Evolutionary conservation across 2,888 invertebrate genomes (phyloP).

Genomic region (Hipparchia sbordonii): DNA sequence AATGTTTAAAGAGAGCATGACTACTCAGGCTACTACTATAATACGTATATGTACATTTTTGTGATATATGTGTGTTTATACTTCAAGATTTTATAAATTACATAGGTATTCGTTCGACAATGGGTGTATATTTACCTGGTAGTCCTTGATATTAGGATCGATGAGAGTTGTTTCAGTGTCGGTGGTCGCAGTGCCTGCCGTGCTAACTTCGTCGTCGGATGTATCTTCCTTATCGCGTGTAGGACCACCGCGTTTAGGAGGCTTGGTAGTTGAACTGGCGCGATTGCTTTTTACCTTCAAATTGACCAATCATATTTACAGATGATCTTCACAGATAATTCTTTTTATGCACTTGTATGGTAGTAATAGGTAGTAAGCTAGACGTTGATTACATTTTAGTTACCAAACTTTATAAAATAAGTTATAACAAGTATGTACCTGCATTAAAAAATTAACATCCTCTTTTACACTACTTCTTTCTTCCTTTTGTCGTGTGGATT

Average conservation of each 20-base stretch:
- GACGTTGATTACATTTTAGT: not conserved
- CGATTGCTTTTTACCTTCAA: constrained; percentile 73
- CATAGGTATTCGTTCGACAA: not conserved
- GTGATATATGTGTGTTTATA: not conserved
- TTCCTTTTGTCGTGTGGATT: constrained; percentile 57
- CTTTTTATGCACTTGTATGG: not conserved
- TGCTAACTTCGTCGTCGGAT: constrained; percentile 81
- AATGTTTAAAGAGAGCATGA: too few species aligned
- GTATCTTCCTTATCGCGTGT: constrained; percentile 67
- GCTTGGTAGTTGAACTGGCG: constrained; percentile 58
- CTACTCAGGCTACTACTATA: too few species aligned
- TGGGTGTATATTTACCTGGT: constrained; percentile 64
- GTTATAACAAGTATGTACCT: constrained; percentile 54
- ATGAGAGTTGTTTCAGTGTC: constrained; percentile 86
- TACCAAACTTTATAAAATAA: not conserved
- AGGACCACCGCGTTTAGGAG: constrained; percentile 73
- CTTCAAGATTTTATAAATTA: not conserved
- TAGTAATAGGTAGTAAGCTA: not conserved
- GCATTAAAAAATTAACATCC: constrained; percentile 77
- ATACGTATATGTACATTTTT: too few species aligned
- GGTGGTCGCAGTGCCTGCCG: constrained; percentile 82
- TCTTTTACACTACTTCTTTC: constrained; percentile 66
- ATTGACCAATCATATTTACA: not conserved
- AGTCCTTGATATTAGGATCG: constrained; percentile 82
- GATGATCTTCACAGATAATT: not conserved